Percentiles rank a stretch among this genome's conserved stretches.
Conservation (phyloP, 2,113 vertebrate species). For the Campylomormyrus tamandua region DNA sequence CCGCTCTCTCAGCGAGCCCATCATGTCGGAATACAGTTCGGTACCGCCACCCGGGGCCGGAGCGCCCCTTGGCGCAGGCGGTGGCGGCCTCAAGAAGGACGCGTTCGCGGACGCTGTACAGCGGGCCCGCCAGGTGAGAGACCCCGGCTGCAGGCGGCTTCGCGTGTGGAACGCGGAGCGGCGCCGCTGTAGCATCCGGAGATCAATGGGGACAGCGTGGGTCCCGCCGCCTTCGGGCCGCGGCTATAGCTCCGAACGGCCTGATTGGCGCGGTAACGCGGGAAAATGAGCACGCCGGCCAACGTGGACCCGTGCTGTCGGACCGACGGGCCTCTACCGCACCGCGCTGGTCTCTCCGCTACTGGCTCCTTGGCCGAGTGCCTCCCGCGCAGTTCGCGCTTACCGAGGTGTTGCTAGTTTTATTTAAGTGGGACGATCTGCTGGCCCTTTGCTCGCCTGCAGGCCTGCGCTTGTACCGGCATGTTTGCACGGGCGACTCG, state of each 20-base stretch:
- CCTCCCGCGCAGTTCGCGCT: not conserved
- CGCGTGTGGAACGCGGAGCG: not conserved
- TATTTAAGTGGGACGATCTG: not conserved
- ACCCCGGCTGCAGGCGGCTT: not conserved
- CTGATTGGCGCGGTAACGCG: not conserved
- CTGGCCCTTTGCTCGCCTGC: not conserved
- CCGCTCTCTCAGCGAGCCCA: conserved; percentile 36
- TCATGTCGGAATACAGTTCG: conserved; percentile 67
- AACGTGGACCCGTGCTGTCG: not conserved
- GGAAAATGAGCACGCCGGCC: not conserved
- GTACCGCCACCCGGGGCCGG: conserved; percentile 60
- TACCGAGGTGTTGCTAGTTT: not conserved
- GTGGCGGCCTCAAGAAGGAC: conserved; percentile 69
- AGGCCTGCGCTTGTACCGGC: not conserved
- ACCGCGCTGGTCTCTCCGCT: not conserved
- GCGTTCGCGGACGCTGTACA: conserved; percentile 85
- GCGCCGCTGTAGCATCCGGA: not conserved
- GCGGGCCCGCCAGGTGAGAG: conserved; percentile 77
- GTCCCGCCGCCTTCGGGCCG: not conserved
- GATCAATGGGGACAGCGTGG: conserved; percentile 11
- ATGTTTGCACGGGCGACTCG: not conserved
- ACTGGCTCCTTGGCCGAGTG: not conserved
- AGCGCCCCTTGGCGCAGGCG: conserved; percentile 51
- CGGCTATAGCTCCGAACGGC: not conserved
- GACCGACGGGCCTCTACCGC: not conserved